These are phyloP conservation scores for Tetragnatha montana DNA, from an alignment of 2,888 invertebrate species.

Conservation along the genomic window DNA sequence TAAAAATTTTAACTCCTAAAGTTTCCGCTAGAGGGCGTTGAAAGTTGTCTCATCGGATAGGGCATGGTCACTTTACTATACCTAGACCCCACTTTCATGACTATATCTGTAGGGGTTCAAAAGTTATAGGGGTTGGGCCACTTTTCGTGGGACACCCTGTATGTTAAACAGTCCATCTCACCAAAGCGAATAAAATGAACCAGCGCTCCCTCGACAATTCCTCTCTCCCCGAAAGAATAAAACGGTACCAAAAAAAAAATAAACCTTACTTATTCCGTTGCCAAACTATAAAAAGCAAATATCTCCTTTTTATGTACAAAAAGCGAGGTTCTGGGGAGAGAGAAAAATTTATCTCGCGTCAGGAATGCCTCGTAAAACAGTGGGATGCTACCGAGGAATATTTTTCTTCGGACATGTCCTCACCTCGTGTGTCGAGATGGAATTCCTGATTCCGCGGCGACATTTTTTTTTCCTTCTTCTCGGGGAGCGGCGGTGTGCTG, in stretches of 20 bases:
- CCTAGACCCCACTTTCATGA: no score
- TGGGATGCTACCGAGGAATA: conserved; percentile 36
- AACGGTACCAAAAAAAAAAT: background rate
- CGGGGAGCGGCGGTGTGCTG: background rate
- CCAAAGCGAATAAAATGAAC: conserved; percentile 3
- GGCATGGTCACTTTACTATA: no score
- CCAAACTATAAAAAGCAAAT: conserved; percentile 57
- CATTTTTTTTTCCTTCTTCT: background rate
- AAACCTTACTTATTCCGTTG: conserved; percentile 12
- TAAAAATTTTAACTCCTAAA: no score
- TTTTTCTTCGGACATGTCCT: conserved; percentile 39
- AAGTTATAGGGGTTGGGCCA: no score
- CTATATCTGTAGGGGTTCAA: no score
- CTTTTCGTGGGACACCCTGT: no score
- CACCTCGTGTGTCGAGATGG: conserved; percentile 34
- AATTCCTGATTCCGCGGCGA: conserved; percentile 23
- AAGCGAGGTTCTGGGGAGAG: conserved; percentile 3
- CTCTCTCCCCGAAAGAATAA: background rate
- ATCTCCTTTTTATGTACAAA: conserved; percentile 49
- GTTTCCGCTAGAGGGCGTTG: no score
- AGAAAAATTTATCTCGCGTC: conserved; percentile 58
- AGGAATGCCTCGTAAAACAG: conserved; percentile 64
- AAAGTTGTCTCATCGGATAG: no score
- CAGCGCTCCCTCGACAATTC: conserved; percentile 10
- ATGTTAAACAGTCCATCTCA: conserved; percentile 11